A percentile compares a stretch with the other conserved stretches of the same genome.
Evolutionary conservation across 2,113 vertebrate species (phyloP).

Genomic region (Nyctibius bracteatus): DNA sequence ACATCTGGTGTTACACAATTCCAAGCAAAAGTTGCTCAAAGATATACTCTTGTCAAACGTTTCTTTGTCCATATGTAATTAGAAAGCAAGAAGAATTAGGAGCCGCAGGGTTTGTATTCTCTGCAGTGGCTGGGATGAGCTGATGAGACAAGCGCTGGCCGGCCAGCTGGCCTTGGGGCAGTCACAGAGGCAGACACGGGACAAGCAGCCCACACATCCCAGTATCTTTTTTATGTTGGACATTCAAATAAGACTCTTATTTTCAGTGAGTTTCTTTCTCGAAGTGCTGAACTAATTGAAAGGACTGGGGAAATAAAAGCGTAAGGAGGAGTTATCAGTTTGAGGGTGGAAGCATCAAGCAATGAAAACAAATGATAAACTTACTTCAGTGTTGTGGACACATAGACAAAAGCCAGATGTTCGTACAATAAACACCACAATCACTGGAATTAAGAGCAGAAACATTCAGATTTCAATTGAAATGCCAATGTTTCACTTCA

Average conservation of each 20-base stretch:
- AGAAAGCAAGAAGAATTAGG: neutral
- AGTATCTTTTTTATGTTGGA: neutral
- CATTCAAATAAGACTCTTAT: neutral
- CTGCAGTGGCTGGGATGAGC: neutral
- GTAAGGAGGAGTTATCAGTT: neutral
- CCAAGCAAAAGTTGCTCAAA: neutral
- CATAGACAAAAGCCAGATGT: slow-evolving; percentile 29
- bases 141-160: neutral
- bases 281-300: neutral
- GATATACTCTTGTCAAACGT: neutral
- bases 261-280: neutral
- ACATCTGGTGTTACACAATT: neutral
- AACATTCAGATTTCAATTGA: neutral
- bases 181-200: neutral
- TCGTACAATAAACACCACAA: neutral
- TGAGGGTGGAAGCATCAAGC: neutral
- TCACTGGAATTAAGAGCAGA: neutral
- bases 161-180: fast-evolving
- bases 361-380: slow-evolving; percentile 1
- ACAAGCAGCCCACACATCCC: neutral
- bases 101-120: neutral
- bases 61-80: neutral
- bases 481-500: neutral
- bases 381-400: neutral
- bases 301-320: neutral